Base-by-base conservation (phyloP, 2,888 invertebrate species). In the Siphlonurus alternatus region DNA sequence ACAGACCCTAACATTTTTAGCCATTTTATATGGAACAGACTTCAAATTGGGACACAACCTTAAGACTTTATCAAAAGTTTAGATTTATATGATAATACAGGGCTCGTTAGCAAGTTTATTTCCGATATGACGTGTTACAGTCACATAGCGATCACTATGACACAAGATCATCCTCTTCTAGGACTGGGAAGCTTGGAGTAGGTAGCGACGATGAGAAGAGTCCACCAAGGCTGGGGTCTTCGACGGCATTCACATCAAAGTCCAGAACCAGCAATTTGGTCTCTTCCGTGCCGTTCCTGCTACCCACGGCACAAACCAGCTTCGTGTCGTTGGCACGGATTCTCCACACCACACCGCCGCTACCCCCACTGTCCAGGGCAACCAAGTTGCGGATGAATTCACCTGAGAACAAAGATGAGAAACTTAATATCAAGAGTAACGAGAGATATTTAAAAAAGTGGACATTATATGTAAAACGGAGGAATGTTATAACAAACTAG, bases 321-420 rank as follows among this genome's bases (percentile, higher is more conserved):
- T 96, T 95, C 22, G 97, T 97, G 73, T 95, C 90, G 71, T 91
- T 95, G 63, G 97, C 95, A 66, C 90, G 81, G 68, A 99, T 95
- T 61, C 98, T 84, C 99, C 99, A 99, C 18, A 99, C 98, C 22
- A 99, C 99, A 60, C 98, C 99, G 1, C 99, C 99, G 60, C 93
- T 92, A 1, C 97, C 97, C 23, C 97, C 96, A 69, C 94, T 94
- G 66, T 90, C 88, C 67, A 99, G 79, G 56, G 93, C 86, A 65
- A 99, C 94, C 67, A 99, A 82, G 79, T 99, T 95, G 67, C 98
- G 85, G 68, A 99, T 89, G 76, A 98, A 98, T 73, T 94, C 93
- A 66, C 87, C 80, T 80, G 71, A 2, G 71, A 72, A 65, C 22
- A 66, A 61, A 61, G 65, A 78, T n/a, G n/a, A n/a, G n/a, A n/a